A percentile compares a stretch with the other conserved stretches of the same genome.
These are phyloP conservation scores for Apodemus speciosus DNA, from an alignment of 2,113 vertebrate species.

Conservation along the genomic window DNA sequence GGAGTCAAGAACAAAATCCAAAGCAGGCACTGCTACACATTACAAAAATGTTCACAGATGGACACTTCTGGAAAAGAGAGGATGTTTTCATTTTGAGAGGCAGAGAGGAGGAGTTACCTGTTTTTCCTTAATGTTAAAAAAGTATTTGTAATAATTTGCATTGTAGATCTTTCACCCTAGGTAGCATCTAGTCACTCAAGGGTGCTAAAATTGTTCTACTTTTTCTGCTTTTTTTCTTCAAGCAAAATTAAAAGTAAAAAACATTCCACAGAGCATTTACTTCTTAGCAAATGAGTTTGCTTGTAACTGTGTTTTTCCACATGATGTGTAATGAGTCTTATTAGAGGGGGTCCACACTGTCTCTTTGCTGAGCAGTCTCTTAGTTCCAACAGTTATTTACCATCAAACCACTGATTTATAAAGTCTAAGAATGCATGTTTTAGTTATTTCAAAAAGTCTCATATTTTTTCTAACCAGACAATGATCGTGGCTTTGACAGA, in stretches of 20 bases:
- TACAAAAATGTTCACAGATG: neutral
- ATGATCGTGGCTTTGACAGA: neutral
- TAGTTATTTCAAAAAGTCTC: neutral
- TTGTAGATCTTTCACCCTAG: neutral
- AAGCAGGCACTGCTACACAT: neutral
- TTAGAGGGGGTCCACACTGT: neutral
- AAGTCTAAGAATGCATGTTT: neutral
- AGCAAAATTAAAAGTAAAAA: slow-evolving; percentile 13
- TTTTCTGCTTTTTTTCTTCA: neutral
- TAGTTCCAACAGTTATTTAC: neutral
- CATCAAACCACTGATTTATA: neutral
- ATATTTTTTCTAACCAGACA: neutral
- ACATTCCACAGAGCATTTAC: neutral
- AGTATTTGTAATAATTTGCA: neutral
- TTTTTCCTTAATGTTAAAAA: neutral
- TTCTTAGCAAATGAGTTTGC: slow-evolving; percentile 45
- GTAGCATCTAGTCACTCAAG: neutral
- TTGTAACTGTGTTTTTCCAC: neutral
- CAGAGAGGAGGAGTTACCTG: neutral
- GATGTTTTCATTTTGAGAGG: neutral
- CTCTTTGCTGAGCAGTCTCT: neutral
- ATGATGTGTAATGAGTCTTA: neutral
- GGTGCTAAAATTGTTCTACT: neutral
- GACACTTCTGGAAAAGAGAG: neutral
- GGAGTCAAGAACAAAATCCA: neutral